These are phyloP conservation scores for Brenthis ino DNA, from an alignment of 2,888 invertebrate species.

Conservation along the genomic window DNA sequence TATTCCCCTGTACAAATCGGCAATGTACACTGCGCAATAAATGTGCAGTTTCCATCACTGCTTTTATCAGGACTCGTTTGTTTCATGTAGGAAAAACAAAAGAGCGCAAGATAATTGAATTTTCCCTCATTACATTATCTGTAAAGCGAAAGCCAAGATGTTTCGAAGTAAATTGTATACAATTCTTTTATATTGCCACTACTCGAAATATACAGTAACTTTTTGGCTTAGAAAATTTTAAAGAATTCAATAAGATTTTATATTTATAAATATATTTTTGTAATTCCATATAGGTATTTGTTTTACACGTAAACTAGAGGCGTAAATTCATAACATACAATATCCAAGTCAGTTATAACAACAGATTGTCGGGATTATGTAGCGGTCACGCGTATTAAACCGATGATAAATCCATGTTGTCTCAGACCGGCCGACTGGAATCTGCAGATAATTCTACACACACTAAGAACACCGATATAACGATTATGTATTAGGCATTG, in stretches of 20 bases:
- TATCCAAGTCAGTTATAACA: slow-evolving; percentile 45
- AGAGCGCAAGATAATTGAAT: slow-evolving; percentile 74
- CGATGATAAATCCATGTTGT: slow-evolving; percentile 51
- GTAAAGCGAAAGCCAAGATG: slow-evolving; percentile 56
- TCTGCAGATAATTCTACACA: slow-evolving; percentile 48
- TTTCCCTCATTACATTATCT: slow-evolving; percentile 74
- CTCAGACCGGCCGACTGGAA: slow-evolving; percentile 49
- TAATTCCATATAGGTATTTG: slow-evolving; percentile 16
- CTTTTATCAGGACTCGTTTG: slow-evolving; percentile 61
- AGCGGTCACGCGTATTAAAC: slow-evolving; percentile 45
- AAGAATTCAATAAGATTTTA: no score
- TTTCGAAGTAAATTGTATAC: slow-evolving; percentile 50
- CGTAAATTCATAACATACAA: slow-evolving; percentile 44
- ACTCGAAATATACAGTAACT: neutral
- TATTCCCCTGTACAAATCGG: slow-evolving; percentile 71
- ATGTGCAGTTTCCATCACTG: slow-evolving; percentile 74
- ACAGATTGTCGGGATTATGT: slow-evolving; percentile 48
- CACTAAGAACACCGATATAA: slow-evolving; percentile 22
- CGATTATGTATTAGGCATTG: slow-evolving; percentile 1
- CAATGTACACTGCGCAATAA: slow-evolving; percentile 72
- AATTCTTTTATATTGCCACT: slow-evolving; percentile 42
- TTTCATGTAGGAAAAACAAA: slow-evolving; percentile 61
- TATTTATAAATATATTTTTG: no score
- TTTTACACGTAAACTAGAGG: slow-evolving; percentile 30
- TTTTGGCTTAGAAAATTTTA: neutral